A percentile compares a stretch with the other conserved stretches of the same genome.
Evolutionary conservation across 1,140 invertebrate genomes (phyloP).

Genomic region (Drosophila mauritiana): DNA sequence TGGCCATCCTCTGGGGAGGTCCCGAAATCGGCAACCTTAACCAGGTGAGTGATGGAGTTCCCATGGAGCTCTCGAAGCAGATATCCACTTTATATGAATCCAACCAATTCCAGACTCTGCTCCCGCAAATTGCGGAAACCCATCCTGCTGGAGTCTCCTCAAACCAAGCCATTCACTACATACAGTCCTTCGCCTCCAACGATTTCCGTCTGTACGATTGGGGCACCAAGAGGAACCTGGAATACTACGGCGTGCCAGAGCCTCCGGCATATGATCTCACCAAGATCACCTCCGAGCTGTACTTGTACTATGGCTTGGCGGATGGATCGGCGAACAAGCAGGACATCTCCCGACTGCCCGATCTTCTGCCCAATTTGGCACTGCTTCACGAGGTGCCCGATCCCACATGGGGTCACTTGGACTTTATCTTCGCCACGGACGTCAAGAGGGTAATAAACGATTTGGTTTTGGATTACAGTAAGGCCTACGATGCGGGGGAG

Average conservation of each 20-base stretch:
- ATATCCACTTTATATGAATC: too few relatives aligned
- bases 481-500: conserved; percentile 30
- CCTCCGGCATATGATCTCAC: conserved; percentile 86
- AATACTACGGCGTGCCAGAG: conserved; percentile 79
- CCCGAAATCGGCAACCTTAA: conserved; percentile 60
- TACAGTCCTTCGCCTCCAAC: conserved; percentile 83
- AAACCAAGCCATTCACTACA: conserved; percentile 85
- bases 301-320: conserved; percentile 87
- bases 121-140: conserved; percentile 67
- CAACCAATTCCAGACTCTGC: conserved; percentile 41
- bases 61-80: too few relatives aligned
- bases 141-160: conserved; percentile 85
- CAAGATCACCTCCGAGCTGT: conserved; percentile 87
- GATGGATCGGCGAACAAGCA: conserved; percentile 86
- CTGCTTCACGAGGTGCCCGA: conserved; percentile 82
- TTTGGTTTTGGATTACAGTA: conserved; percentile 71
- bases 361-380: conserved; percentile 82
- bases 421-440: conserved; percentile 86
- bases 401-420: conserved; percentile 86
- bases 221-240: conserved; percentile 83
- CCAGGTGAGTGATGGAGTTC: conserved; percentile 22
- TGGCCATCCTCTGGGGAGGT: conserved; percentile 68
- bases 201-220: conserved; percentile 85
- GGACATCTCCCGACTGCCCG: conserved; percentile 84
- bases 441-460: conserved; percentile 85